Conservation (phyloP, 2,888 invertebrate species). For the Drosophila robusta region DNA sequence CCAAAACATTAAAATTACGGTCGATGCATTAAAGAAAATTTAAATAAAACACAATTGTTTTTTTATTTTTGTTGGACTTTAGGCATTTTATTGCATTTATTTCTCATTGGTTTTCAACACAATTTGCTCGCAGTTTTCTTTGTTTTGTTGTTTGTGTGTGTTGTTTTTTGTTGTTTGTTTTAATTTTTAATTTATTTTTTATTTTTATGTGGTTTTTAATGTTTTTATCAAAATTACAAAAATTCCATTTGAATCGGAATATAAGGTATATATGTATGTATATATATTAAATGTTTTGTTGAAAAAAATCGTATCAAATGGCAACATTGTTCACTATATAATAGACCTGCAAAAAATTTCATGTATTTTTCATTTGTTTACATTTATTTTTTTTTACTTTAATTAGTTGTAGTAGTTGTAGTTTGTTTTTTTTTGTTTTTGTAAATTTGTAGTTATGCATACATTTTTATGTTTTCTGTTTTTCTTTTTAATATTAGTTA, state of each 20-base stretch:
- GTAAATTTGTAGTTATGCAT: slow-evolving; percentile 64
- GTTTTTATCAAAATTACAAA: slow-evolving; percentile 82
- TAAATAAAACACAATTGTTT: slow-evolving; percentile 16
- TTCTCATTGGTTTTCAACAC: slow-evolving; percentile 62
- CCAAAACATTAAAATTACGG: too few species aligned
- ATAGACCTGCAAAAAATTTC: slow-evolving; percentile 82
- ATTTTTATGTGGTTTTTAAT: slow-evolving; percentile 59
- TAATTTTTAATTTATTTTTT: slow-evolving; percentile 27
- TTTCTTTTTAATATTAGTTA: slow-evolving; percentile 32
- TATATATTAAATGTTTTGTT: slow-evolving; percentile 72
- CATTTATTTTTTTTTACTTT: slow-evolving; percentile 18
- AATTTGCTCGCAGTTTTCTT: slow-evolving; percentile 49
- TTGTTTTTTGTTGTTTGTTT: slow-evolving; percentile 45
- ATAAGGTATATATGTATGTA: slow-evolving; percentile 72
- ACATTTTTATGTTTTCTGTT: slow-evolving; percentile 33
- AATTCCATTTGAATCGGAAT: slow-evolving; percentile 79
- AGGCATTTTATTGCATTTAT: slow-evolving; percentile 74
- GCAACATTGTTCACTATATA: slow-evolving; percentile 78
- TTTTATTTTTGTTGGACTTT: slow-evolving; percentile 53
- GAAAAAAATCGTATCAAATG: slow-evolving; percentile 80
- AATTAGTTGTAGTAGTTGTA: slow-evolving; percentile 55
- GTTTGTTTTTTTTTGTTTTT: slow-evolving; percentile 36
- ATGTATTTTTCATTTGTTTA: slow-evolving; percentile 37
- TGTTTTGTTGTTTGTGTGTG: slow-evolving; percentile 35
- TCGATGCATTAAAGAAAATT: too few species aligned